Evolutionary conservation across 2,888 invertebrate genomes (phyloP), one percentile per base, ranked within the genome.

Genomic region (Heliconius hortense): DNA sequence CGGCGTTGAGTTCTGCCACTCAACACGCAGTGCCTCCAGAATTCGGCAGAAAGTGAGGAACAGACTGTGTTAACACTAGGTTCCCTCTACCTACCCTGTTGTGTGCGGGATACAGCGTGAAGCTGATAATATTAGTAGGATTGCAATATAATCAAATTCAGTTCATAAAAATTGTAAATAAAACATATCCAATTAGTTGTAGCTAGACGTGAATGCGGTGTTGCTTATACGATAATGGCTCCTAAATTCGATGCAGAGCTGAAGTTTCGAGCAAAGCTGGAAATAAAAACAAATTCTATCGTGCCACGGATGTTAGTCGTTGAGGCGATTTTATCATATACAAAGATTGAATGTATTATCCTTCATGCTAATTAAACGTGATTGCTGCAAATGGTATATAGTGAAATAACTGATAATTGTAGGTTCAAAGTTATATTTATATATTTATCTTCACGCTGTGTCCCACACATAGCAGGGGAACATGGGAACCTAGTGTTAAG

Each of bases 211-310:
- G 53, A 69, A 71, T 21, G 60, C 35, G 21, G 60, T 64, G 35
- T 73, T 71, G 48, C 66, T 48, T 71, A 67, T 64, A 21, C 62
- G 62, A 77, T 74, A 75, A 53, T 69, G 53, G 31, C 69, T 60
- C 10, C 26, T 63, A 39, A 72, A 75, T 77, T 77, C 72, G 77
- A 72, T 77, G 63, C 74, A 72, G 59, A 24, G 43, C 59, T 76
- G 31, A 10, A 71, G 64, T 18, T 21, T 76, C 26, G 15, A 74
- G 64, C 31, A 35, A n/a, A n/a, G 24, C 31, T 66, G 21, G 62
- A 35, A 69, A 76, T 63, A 31, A 39, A 76, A 39, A 76, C 68
- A 53, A 68, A 68, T 43, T 53, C 53, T 53, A 53, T 69, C 31
- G 69, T 69, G 53, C 68, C 21, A 69, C 31, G 31, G 53, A 53